These are phyloP conservation scores for Gryon sp. DNA, from an alignment of 1,140 invertebrate species.

Conservation along the genomic window DNA sequence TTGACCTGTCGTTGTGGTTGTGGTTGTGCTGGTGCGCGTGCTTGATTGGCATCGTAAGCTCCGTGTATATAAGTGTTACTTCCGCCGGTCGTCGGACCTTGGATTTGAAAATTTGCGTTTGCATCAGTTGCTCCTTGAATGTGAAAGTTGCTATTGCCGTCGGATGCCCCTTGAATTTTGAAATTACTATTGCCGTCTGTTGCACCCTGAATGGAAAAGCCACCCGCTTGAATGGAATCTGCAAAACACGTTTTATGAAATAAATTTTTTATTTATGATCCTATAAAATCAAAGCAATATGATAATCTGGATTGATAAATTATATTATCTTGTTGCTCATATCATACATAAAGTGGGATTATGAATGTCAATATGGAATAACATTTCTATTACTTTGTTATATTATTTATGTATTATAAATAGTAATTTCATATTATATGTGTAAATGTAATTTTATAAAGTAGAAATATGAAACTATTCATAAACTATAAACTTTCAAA, in stretches of 20 bases:
- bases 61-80: slow-evolving; percentile 66
- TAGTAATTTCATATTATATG: too few relatives aligned
- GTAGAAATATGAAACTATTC: too few relatives aligned
- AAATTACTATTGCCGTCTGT: slow-evolving; percentile 67
- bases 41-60: slow-evolving; percentile 63
- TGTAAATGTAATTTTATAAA: too few relatives aligned
- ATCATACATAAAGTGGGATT: too few relatives aligned
- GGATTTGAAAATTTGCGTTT: slow-evolving; percentile 70
- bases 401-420: not conserved
- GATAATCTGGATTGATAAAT: too few relatives aligned
- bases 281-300: too few relatives aligned
- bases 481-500: too few relatives aligned
- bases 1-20: not conserved
- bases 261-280: not conserved
- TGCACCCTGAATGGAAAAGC: slow-evolving; percentile 72
- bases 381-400: not conserved
- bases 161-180: slow-evolving; percentile 70
- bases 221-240: slow-evolving; percentile 69
- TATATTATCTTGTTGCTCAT: too few relatives aligned
- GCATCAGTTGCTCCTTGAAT: slow-evolving; percentile 73
- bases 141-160: slow-evolving; percentile 72
- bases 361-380: too few relatives aligned
- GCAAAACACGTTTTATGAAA: slow-evolving; percentile 31
- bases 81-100: slow-evolving; percentile 66
- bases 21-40: slow-evolving; percentile 35